These are phyloP conservation scores for Phrynocephalus versicolor DNA, from an alignment of 2,113 vertebrate genomes.

Conservation along the genomic window DNA sequence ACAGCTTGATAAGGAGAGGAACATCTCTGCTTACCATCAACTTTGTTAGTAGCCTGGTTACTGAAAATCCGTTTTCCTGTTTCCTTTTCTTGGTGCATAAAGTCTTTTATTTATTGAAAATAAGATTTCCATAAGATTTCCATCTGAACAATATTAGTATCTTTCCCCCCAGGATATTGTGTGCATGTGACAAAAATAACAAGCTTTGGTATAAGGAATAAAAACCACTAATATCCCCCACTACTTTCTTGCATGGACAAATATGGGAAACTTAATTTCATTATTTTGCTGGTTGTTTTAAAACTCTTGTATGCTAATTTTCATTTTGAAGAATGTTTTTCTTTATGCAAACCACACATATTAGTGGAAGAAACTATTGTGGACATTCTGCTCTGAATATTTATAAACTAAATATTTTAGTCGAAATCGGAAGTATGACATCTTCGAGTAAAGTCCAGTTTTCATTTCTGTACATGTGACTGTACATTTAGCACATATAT, in stretches of 20 bases:
- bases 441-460: not conserved
- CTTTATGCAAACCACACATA: not conserved
- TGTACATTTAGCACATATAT: not conserved
- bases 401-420: not conserved
- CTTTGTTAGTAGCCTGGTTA: not conserved
- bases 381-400: not conserved
- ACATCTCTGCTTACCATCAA: not conserved
- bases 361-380: not conserved
- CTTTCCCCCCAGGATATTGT: not conserved
- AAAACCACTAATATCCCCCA: not conserved
- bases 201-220: not conserved
- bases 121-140: not conserved
- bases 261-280: not conserved
- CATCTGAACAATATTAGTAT: not conserved
- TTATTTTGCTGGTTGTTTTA: not conserved
- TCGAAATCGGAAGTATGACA: not conserved
- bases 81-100: not conserved
- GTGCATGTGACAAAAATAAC: not conserved
- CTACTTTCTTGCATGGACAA: not conserved
- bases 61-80: not conserved
- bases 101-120: not conserved
- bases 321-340: not conserved
- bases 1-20: not conserved
- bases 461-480: not conserved
- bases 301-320: not conserved